Percentiles rank a stretch among this genome's conserved stretches.
These are phyloP conservation scores for Rhyacophila brunnea DNA, from an alignment of 1,140 invertebrate genomes.

Conservation along the genomic window DNA sequence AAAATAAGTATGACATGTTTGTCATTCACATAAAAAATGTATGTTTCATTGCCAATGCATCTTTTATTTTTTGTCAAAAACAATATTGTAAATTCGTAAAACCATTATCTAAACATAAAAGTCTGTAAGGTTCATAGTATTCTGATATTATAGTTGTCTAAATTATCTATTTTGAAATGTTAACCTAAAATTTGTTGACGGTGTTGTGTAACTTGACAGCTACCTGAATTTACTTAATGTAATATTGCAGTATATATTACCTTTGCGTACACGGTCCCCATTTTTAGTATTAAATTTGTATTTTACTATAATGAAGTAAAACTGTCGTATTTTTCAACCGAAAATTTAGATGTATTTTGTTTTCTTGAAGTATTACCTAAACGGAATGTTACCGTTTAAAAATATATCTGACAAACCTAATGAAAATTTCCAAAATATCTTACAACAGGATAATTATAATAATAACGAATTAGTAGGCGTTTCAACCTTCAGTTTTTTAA, in stretches of 20 bases:
- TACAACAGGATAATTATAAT: too few relatives aligned
- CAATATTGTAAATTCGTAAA: too few relatives aligned
- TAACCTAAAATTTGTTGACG: slow-evolving; percentile 17
- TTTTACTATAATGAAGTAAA: background rate
- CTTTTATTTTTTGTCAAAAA: too few relatives aligned
- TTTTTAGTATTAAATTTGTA: slow-evolving; percentile 19
- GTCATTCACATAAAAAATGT: too few relatives aligned
- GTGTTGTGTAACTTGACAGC: slow-evolving; percentile 19
- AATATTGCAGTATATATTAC: slow-evolving; percentile 31
- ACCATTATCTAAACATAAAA: too few relatives aligned
- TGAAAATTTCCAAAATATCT: too few relatives aligned
- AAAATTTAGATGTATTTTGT: slow-evolving; percentile 7
- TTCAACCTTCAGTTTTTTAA: too few relatives aligned
- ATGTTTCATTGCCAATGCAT: too few relatives aligned
- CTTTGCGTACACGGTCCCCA: slow-evolving; percentile 51
- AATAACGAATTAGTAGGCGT: too few relatives aligned
- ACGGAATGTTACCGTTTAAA: slow-evolving; percentile 1
- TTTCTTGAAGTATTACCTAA: slow-evolving; percentile 8
- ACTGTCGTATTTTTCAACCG: background rate
- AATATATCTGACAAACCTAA: background rate
- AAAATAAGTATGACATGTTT: too few relatives aligned
- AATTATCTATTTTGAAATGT: slow-evolving; percentile 34
- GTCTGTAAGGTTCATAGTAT: background rate
- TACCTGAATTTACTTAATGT: slow-evolving; percentile 3
- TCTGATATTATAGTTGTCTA: background rate